Percentiles rank a stretch among this genome's conserved stretches.
These are phyloP conservation scores for Frankliniella fusca DNA, from an alignment of 2,888 invertebrate species.

Conservation along the genomic window DNA sequence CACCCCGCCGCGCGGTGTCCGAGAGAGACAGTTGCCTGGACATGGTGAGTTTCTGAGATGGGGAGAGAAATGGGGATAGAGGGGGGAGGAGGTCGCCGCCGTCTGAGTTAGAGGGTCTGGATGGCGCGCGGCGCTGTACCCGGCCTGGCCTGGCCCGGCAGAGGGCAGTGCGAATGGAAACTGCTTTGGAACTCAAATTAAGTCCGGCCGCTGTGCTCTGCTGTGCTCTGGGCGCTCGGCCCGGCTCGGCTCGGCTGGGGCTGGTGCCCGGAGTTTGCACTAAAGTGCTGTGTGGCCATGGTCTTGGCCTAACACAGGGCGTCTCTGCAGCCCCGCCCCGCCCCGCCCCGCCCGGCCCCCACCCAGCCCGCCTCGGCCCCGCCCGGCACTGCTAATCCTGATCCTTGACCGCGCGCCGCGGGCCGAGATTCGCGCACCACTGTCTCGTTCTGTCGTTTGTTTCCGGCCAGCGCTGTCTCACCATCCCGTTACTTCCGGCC, in stretches of 20 bases:
- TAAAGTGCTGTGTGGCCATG: conserved; percentile 9
- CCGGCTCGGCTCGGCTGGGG: neutral
- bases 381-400: neutral
- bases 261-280: conserved; percentile 5
- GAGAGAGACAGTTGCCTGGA: too few species aligned
- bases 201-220: neutral
- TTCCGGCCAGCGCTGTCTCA: too few species aligned
- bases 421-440: too few species aligned
- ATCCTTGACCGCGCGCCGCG: neutral
- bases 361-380: neutral
- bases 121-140: neutral
- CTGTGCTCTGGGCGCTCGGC: too few species aligned
- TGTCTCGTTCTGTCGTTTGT: too few species aligned
- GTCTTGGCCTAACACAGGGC: conserved; percentile 7
- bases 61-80: too few species aligned
- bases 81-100: too few species aligned
- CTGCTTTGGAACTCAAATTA: conserved; percentile 22
- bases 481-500: too few species aligned
- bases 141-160: neutral
- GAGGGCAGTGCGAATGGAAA: neutral
- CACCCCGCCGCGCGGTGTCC: neutral
- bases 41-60: too few species aligned
- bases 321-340: neutral
- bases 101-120: neutral
- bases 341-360: neutral